Conservation (phyloP, 2,888 invertebrate species). For the Sisyra nigra region DNA sequence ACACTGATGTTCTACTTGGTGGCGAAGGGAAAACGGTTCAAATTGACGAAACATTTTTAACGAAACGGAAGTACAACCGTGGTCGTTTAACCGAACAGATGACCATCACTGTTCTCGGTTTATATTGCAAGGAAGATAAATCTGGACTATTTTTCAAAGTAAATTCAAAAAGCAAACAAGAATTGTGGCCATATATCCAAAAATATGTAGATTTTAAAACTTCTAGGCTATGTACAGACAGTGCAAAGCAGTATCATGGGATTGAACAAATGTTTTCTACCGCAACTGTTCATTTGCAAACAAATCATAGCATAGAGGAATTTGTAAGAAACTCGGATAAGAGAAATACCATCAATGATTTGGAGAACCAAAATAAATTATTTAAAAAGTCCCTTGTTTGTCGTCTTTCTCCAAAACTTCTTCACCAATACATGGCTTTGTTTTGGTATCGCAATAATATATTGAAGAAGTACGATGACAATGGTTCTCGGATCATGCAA, state of each 20-base stretch:
- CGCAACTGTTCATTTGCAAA: slow-evolving; percentile 9
- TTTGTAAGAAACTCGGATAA: slow-evolving; percentile 7
- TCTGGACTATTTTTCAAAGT: slow-evolving; percentile 9
- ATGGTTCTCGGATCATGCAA: slow-evolving; percentile 11
- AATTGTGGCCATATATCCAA: slow-evolving; percentile 12
- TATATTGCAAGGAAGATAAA: slow-evolving; percentile 13
- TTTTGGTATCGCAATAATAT: slow-evolving; percentile 7
- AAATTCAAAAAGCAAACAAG: slow-evolving; percentile 9
- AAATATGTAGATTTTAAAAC: slow-evolving; percentile 10
- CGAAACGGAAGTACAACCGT: slow-evolving; percentile 11
- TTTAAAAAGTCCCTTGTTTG: slow-evolving; percentile 9
- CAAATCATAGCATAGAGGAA: slow-evolving; percentile 12
- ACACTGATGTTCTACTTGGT: slow-evolving; percentile 10
- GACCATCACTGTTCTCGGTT: slow-evolving; percentile 11
- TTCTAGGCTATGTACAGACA: slow-evolving; percentile 11
- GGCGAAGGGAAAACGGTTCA: slow-evolving; percentile 11
- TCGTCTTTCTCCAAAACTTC: slow-evolving; percentile 9
- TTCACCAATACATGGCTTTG: slow-evolving; percentile 10
- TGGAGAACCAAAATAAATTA: slow-evolving; percentile 12
- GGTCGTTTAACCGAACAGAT: slow-evolving; percentile 9
- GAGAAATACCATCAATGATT: slow-evolving; percentile 9
- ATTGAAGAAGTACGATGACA: neutral
- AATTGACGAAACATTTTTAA: slow-evolving; percentile 12
- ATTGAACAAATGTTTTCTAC: slow-evolving; percentile 1
- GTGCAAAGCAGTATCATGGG: slow-evolving; percentile 11